Base-by-base conservation (phyloP, 2,113 vertebrate species). In the Xenopus borealis region DNA sequence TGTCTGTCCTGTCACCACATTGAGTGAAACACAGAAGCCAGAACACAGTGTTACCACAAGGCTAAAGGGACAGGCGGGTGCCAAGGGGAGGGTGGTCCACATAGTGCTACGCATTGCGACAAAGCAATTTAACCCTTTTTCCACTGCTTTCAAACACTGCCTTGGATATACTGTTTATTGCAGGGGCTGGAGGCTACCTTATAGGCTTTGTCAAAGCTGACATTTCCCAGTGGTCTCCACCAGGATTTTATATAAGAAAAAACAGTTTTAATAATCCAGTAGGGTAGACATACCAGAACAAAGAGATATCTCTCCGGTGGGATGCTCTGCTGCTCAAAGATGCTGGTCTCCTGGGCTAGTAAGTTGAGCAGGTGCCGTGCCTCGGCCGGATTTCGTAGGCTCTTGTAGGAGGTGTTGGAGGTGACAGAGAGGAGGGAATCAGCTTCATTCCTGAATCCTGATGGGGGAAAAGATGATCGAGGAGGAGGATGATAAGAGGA, bases 271-370 rank as follows among this genome's bases (percentile, higher is more conserved):
- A n/a, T 10, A 3, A 50, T 2, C 6, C 13, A 4, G 14, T 23
- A 17, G 23, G 16, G 23, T 2, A 18, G 30, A 78, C 80, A 17
- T 80, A 93, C 93, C 86, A 94, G 69, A 64, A 92, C 93, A 82
- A 94, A 94, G 19, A 94, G 89, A 73, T 94, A 94, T 90, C 93
- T 88, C 72, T 93, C 91, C 2, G 93, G 92, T 0, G 92, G 93
- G 0, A 89, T 79, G 5, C 85, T 85, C 10, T 72, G 84, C 75
- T 50, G 81, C 72, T 44, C 80, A 73, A 94, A 94, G 77, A 94
- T 78, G 72, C 89, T 88, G 0, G 89, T 94, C 79, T 94, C 83
- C 0, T 78, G 66, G 80, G 92, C 83, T 18, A 94, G 85, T 0
- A 81, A 78, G 0, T 82, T 75, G 1, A 93, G 89, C 47, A 94